These are phyloP conservation scores for Rhaphigaster nebulosa DNA, from an alignment of 2,888 invertebrate genomes.

Conservation along the genomic window DNA sequence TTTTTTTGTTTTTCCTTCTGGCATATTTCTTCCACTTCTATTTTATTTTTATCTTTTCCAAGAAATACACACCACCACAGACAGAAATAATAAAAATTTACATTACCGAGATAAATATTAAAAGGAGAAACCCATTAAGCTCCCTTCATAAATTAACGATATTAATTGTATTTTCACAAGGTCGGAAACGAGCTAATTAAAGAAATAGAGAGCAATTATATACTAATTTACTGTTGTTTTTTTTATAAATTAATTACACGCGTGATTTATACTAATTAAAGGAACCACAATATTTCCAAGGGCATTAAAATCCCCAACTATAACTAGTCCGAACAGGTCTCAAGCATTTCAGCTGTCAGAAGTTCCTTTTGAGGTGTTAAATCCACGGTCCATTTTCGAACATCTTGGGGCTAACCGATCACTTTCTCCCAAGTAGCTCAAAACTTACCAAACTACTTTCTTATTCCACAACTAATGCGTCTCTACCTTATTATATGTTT, in stretches of 20 bases:
- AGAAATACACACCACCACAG: background rate
- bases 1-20: background rate
- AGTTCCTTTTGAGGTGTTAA: background rate
- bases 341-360: background rate
- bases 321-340: background rate
- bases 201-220: background rate
- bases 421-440: background rate
- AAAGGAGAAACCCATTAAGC: background rate
- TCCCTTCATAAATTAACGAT: background rate
- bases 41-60: background rate
- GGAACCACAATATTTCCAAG: background rate
- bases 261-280: background rate
- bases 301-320: background rate
- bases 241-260: background rate
- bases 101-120: background rate
- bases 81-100: background rate
- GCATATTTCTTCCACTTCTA: background rate
- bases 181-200: background rate
- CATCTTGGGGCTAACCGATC: background rate
- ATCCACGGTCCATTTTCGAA: background rate
- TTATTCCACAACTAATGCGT: background rate
- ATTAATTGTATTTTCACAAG: background rate
- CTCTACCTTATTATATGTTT: background rate
- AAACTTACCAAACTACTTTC: conserved; percentile 22
- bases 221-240: background rate